A percentile compares a stretch with the other conserved stretches of the same genome.
Conservation (phyloP, 2,888 invertebrate genomes). For the Drosophila ezoana region DNA sequence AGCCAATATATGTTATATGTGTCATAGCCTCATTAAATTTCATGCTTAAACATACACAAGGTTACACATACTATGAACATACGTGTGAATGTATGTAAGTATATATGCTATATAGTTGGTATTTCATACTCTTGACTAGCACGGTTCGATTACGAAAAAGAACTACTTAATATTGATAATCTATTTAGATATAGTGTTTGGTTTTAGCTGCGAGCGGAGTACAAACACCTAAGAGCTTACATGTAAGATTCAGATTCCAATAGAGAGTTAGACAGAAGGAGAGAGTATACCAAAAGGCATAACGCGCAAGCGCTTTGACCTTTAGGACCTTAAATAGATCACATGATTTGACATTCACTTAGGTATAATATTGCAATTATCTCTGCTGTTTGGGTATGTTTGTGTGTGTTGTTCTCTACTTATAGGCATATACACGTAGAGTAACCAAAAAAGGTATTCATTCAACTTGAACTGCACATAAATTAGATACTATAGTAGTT, state of each 20-base stretch:
- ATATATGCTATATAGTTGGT: slow-evolving; percentile 21
- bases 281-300: slow-evolving; percentile 64
- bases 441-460: slow-evolving; percentile 29
- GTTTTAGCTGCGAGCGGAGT: slow-evolving; percentile 27
- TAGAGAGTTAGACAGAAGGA: slow-evolving; percentile 28
- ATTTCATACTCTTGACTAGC: slow-evolving; percentile 68
- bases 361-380: slow-evolving; percentile 76
- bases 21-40: slow-evolving; percentile 60
- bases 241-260: slow-evolving; percentile 42
- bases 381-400: slow-evolving; percentile 50
- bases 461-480: slow-evolving; percentile 30
- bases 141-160: slow-evolving; percentile 50
- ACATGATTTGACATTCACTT: slow-evolving; percentile 84
- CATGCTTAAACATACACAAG: slow-evolving; percentile 31
- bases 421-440: slow-evolving; percentile 58
- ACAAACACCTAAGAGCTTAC: slow-evolving; percentile 53
- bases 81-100: slow-evolving; percentile 9
- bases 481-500: slow-evolving; percentile 28
- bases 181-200: slow-evolving; percentile 37
- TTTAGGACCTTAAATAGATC: slow-evolving; percentile 84
- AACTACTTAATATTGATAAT: slow-evolving; percentile 39
- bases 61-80: slow-evolving; percentile 1
- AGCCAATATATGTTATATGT: slow-evolving; percentile 31
- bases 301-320: slow-evolving; percentile 55
- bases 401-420: slow-evolving; percentile 36